These are phyloP conservation scores for Fulmarus glacialis DNA, from an alignment of 2,113 vertebrate genomes.

Conservation along the genomic window DNA sequence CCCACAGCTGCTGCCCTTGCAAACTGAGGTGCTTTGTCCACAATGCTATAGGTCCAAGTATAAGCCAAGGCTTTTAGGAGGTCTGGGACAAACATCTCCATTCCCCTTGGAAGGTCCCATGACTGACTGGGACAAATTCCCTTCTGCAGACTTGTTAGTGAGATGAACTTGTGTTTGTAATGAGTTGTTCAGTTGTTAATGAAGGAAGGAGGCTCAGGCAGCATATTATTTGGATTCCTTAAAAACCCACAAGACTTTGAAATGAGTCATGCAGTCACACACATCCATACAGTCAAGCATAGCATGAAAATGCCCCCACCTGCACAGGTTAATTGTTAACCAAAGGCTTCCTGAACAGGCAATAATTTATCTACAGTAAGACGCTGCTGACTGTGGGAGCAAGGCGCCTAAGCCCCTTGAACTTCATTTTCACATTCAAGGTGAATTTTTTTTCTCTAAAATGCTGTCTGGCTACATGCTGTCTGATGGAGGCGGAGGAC, in stretches of 20 bases:
- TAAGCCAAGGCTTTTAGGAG: neutral
- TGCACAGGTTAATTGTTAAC: neutral
- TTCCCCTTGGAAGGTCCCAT: neutral
- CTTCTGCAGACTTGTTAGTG: neutral
- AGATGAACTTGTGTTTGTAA: neutral
- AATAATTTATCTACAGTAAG: neutral
- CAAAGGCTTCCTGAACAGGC: neutral
- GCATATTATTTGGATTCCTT: neutral
- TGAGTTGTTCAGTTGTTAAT: neutral
- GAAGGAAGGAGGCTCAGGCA: neutral
- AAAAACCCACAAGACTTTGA: neutral
- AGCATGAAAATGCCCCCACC: neutral
- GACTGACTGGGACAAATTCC: neutral
- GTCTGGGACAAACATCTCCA: neutral
- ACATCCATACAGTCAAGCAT: neutral
- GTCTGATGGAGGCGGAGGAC: neutral
- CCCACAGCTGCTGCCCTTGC: neutral
- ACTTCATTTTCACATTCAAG: rapidly evolving
- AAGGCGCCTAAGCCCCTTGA: neutral
- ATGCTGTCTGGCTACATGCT: neutral
- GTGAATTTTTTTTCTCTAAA: neutral
- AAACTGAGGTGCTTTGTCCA: neutral
- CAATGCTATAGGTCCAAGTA: rapidly evolving
- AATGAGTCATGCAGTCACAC: neutral
- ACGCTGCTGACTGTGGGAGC: neutral